Conservation (phyloP, 2,113 vertebrate species). For the Prunella himalayana region DNA sequence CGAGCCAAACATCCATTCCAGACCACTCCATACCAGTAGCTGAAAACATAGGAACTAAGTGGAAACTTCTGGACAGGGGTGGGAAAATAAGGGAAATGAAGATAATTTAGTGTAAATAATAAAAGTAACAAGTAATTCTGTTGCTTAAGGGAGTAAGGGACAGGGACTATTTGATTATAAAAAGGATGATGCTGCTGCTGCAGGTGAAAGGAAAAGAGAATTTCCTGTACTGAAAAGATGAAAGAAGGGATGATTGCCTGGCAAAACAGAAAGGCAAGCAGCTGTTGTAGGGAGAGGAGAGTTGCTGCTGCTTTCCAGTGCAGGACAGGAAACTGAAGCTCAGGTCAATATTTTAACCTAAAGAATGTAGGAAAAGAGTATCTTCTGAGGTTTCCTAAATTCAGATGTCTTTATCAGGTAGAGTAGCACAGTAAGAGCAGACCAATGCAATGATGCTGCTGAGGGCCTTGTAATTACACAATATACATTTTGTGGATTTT, state of each 20-base stretch:
- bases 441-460: neutral
- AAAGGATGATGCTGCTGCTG: neutral
- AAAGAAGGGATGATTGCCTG: neutral
- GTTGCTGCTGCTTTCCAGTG: neutral
- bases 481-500: neutral
- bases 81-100: neutral
- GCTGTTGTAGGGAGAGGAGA: neutral
- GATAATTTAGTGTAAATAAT: neutral
- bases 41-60: neutral
- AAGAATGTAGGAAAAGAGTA: neutral
- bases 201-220: neutral
- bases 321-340: neutral
- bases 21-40: neutral
- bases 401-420: neutral
- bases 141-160: neutral
- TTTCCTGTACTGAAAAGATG: neutral
- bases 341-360: neutral
- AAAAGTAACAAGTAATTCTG: neutral
- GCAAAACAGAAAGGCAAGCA: neutral
- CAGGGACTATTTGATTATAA: neutral
- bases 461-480: neutral
- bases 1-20: neutral
- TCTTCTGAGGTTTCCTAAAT: neutral
- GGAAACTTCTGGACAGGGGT: neutral
- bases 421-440: neutral